Base-by-base conservation (phyloP, 2,113 vertebrate genomes). In the Anthoscopus minutus region DNA sequence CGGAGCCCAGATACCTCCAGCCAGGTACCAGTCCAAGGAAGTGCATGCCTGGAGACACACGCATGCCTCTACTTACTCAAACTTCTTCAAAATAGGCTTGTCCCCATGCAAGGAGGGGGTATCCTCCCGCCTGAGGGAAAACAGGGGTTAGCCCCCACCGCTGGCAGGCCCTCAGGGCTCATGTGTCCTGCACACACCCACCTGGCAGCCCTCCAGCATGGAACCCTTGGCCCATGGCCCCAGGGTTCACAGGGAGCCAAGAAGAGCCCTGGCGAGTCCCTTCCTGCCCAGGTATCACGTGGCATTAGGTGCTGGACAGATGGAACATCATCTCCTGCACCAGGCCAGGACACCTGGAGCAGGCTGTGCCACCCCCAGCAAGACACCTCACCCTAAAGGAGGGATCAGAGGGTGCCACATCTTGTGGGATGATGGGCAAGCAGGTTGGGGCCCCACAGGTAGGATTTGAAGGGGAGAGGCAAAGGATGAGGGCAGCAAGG, bases 41-140 rank as follows among this genome's bases (percentile, higher is more conserved):
- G 89, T 8, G 9, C 88, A 91, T 11, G 57, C 83, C 95, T 92
- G 71, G 88, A 84, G 90, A 92, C 93, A 95, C 93, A 87, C 82
- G 10, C 93, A 90, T 94, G 84, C 96, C 97, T 88, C 94, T 99
- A 99, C 99, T 99, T 99, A 99, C 99, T 97, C 95, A 96, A 99
- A 98, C 96, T 83, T 98, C 97, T 95, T 99, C 96, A 99, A 98
- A 97, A 99, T 97, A 33, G 99, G 98, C 86, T 98, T 99, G 98
- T 98, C 97, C 97, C 94, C 98, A 94, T 89, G 98, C 88, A 98
- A 96, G 85, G 96, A 95, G 97, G 95, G 97, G 88, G 97, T 81
- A 93, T 98, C 97, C 91, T 98, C 98, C 92, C 91, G 61, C 97
- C 98, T 98, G 98, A 94, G 98, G 96, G 97, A 96, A 96, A 96